These are phyloP conservation scores for Heterochromis multidens DNA, from an alignment of 2,113 vertebrate species.

Conservation along the genomic window DNA sequence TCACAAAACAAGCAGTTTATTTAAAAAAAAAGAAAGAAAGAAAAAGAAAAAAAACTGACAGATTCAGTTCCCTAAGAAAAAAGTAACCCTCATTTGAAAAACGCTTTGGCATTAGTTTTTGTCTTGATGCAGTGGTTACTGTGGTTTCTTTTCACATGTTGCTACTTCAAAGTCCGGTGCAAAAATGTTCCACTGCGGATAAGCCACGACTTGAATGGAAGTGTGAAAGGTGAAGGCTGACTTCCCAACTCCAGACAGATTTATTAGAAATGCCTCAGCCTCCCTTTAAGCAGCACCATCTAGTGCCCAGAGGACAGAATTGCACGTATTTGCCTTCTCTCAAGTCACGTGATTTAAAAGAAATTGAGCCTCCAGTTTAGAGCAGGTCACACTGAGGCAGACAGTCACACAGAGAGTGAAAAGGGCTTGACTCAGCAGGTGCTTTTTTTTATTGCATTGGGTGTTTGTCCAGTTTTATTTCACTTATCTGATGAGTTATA, in stretches of 20 bases:
- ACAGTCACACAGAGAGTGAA: not conserved
- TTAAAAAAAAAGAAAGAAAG: not conserved
- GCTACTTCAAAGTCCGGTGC: not conserved
- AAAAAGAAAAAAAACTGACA: not conserved
- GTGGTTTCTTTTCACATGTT: not conserved
- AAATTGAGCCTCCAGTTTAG: not conserved
- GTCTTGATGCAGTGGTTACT: not conserved
- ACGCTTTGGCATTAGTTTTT: not conserved
- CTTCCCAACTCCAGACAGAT: not conserved
- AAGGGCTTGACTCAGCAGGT: not conserved
- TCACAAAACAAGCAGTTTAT: not conserved
- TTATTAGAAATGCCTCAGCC: constrained; percentile 21
- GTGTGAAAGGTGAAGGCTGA: not conserved
- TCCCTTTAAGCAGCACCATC: not conserved
- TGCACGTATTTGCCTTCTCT: constrained; percentile 16
- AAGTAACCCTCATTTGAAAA: not conserved
- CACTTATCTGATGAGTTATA: not conserved
- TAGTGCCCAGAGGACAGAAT: not conserved
- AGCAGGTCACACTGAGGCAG: not conserved
- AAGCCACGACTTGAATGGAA: not conserved
- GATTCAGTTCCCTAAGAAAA: not conserved
- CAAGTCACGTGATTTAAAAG: constrained; percentile 58
- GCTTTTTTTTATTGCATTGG: not conserved
- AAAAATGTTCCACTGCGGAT: not conserved
- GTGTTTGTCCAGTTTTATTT: not conserved